Evolutionary conservation across 2,888 invertebrate genomes (phyloP), one percentile per base, ranked within the genome.

Genomic region (Ametastegia equiseti): DNA sequence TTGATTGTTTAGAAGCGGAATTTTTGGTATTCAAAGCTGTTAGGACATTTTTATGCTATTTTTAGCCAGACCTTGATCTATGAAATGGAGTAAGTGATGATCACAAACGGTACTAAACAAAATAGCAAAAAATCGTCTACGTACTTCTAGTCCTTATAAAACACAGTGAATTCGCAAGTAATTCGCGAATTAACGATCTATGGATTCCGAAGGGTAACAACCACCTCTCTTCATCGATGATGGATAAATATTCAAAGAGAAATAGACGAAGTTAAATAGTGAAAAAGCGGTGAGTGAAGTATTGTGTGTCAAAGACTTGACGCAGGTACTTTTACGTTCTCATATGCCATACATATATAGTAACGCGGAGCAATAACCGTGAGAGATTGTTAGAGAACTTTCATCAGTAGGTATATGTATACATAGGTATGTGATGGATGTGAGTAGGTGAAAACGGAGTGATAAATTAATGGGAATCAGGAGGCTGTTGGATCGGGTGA

Each of bases 391-490:
- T 19, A 13, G 30, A 54, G 23, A 60, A 5, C 1, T 5, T 39
- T 67, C 65, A 39, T 39, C 65, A 39, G 45, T 15, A 13, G 30
- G n/a, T n/a, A n/a, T n/a, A n/a, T n/a, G n/a, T n/a, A n/a, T n/a
- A n/a, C n/a, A n/a, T n/a, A n/a, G n/a, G n/a, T n/a, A 71, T 0
- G 90, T 90, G 81, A 90, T 90, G 5, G 86, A 85, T 23, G 92
- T 91, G 63, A 90, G 60, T 30, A 60, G 30, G 60, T 6, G 42
- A n/a, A 42, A 60, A 60, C 30, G 47, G 91, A 86, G 88, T 86
- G 83, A 92, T 90, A 19, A 92, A 90, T 71, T 88, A 92, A 23
- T 89, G 87, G 45, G 92, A 92, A 88, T 92, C 73, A 92, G 92
- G n/a, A n/a, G n/a, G n/a, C n/a, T n/a, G n/a, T n/a, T n/a, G n/a